Percentiles rank a stretch among this genome's conserved stretches.
Evolutionary conservation across 2,888 invertebrate species (phyloP).

Genomic region (Eristalis tenax): DNA sequence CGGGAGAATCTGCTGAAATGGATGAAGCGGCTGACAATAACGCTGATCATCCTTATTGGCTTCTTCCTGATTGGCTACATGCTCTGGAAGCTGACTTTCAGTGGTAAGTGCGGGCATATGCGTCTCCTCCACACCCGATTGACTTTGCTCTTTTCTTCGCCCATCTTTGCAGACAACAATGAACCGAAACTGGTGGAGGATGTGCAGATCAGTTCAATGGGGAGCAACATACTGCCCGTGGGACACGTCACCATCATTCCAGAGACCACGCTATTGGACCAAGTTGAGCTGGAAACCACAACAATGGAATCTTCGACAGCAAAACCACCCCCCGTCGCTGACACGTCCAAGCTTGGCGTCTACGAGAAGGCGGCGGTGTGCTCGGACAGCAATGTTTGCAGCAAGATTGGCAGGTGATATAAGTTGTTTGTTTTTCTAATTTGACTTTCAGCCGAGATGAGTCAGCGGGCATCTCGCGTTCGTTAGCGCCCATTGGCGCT

Average conservation of each 20-base stretch:
- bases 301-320: not conserved
- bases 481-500: conserved; percentile 28
- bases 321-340: conserved; percentile 39
- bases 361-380: conserved; percentile 87
- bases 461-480: not conserved
- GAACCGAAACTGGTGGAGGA: conserved; percentile 60
- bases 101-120: conserved; percentile 77
- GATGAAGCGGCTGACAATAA: conserved; percentile 80
- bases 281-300: conserved; percentile 8
- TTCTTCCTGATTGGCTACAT: conserved; percentile 79
- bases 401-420: conserved; percentile 89
- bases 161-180: conserved; percentile 64
- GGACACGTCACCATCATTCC: conserved; percentile 38
- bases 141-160: not conserved
- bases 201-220: conserved; percentile 36
- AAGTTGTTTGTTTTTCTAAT: conserved; percentile 4
- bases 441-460: not conserved
- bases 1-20: conserved; percentile 78
- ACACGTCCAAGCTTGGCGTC: conserved; percentile 75
- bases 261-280: conserved; percentile 24
- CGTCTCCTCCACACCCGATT: not conserved
- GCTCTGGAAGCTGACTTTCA: conserved; percentile 79
- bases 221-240: not conserved
- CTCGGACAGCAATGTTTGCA: conserved; percentile 89
- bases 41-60: conserved; percentile 79